Evolutionary conservation across 2,888 invertebrate species (phyloP).

Genomic region (Melikaiella ostensackeni): DNA sequence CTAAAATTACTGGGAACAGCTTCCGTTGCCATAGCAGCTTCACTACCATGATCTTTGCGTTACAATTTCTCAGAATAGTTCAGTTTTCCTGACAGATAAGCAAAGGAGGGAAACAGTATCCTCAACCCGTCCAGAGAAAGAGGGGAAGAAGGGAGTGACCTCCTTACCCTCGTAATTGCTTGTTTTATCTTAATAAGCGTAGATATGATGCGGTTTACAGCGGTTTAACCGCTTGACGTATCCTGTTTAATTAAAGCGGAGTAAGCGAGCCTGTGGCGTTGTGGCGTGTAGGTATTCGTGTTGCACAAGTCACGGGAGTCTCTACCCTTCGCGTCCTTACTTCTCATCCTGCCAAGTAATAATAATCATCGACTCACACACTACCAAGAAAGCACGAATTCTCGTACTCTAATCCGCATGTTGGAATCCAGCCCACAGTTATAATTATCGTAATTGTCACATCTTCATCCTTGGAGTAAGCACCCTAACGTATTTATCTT

Average conservation of each 20-base stretch:
- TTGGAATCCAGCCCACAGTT: constrained; percentile 8
- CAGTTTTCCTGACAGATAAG: constrained; percentile 11
- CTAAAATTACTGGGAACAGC: background rate
- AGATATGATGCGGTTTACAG: constrained; percentile 57
- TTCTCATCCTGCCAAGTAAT: constrained; percentile 31
- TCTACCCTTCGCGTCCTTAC: constrained; percentile 11
- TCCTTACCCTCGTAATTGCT: constrained; percentile 54
- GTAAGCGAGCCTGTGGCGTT: constrained; percentile 30
- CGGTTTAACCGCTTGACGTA: constrained; percentile 45
- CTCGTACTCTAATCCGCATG: constrained; percentile 7
- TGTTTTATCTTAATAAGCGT: constrained; percentile 66
- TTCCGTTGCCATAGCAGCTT: background rate
- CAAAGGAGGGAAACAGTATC: constrained; percentile 13
- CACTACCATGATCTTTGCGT: background rate
- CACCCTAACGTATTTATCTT: background rate
- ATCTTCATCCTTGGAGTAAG: constrained; percentile 20
- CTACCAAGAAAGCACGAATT: constrained; percentile 1
- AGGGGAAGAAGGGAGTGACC: constrained; percentile 51
- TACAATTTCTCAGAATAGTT: constrained; percentile 17
- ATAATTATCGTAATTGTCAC: constrained; percentile 38
- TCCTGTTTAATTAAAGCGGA: constrained; percentile 34
- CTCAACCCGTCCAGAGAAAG: background rate
- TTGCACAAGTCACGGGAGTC: constrained; percentile 25
- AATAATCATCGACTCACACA: constrained; percentile 32
- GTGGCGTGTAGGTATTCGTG: constrained; percentile 35